Conservation (phyloP, 2,113 vertebrate species). For the Typhlomys cinereus region DNA sequence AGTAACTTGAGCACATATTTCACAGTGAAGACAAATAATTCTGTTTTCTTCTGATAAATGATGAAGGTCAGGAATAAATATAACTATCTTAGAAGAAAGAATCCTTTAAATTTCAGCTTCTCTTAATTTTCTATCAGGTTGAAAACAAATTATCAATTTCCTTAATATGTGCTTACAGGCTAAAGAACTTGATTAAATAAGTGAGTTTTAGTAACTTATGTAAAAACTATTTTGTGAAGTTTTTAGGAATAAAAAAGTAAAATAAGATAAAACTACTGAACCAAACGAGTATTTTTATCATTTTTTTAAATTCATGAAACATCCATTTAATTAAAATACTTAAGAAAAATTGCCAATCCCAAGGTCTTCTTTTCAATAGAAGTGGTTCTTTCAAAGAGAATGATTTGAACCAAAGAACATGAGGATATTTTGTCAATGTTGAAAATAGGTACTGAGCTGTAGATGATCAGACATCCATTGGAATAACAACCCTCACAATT, state of each 20-base stretch:
- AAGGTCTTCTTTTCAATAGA: neutral
- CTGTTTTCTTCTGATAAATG: neutral
- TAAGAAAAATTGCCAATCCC: neutral
- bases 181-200: neutral
- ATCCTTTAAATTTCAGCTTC: neutral
- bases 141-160: conserved; percentile 22
- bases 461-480: neutral
- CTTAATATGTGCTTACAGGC: neutral
- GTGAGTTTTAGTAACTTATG: conserved; percentile 20
- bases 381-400: neutral
- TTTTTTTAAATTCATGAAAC: conserved; percentile 16
- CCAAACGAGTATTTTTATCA: conserved; percentile 23
- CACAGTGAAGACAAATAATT: neutral
- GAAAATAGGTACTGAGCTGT: neutral
- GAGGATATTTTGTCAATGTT: conserved; percentile 24
- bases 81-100: neutral
- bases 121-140: neutral
- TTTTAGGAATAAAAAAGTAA: conserved; percentile 42
- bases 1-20: neutral
- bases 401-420: neutral
- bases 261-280: neutral
- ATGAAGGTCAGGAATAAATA: neutral
- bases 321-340: neutral
- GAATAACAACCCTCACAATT: neutral
- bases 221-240: conserved; percentile 34